Evolutionary conservation across 2,113 vertebrate genomes (phyloP).

Genomic region (Myxocyprinus asiaticus): DNA sequence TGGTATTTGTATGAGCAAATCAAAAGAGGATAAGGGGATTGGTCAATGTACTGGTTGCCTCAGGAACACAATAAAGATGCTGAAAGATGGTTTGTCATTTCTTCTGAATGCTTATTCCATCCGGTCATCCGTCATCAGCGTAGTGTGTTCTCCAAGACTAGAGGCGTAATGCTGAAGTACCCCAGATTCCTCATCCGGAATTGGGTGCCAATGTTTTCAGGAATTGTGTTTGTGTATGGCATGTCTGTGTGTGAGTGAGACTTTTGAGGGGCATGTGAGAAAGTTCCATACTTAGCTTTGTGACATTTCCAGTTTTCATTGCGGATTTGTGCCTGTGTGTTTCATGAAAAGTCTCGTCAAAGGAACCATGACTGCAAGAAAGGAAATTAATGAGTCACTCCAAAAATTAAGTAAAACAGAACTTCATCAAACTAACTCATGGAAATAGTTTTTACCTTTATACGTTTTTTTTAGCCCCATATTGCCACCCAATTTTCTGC

Average conservation of each 20-base stretch:
- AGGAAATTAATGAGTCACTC: neutral
- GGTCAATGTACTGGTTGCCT: slow-evolving; percentile 69
- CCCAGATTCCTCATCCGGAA: slow-evolving; percentile 29
- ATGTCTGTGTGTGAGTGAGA: slow-evolving; percentile 4
- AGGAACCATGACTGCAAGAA: slow-evolving; percentile 88
- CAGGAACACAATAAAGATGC: slow-evolving; percentile 58
- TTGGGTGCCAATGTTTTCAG: slow-evolving; percentile 11
- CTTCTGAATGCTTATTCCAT: slow-evolving; percentile 62
- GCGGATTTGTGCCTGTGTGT: slow-evolving; percentile 41
- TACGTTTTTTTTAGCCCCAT: too few relatives aligned
- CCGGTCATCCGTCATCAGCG: neutral
- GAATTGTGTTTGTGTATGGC: slow-evolving; percentile 21
- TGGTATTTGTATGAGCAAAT: slow-evolving; percentile 48
- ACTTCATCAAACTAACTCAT: too few relatives aligned
- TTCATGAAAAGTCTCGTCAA: slow-evolving; percentile 82
- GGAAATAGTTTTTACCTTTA: too few relatives aligned
- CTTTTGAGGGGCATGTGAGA: slow-evolving; percentile 29
- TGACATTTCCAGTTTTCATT: slow-evolving; percentile 48
- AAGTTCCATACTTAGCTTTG: slow-evolving; percentile 52
- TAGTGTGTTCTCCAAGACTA: slow-evolving; percentile 55
- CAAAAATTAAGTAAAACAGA: neutral
- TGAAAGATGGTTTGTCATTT: slow-evolving; percentile 55
- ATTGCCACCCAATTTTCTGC: too few relatives aligned
- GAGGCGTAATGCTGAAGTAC: slow-evolving; percentile 34
- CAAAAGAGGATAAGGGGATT: slow-evolving; percentile 62